Conservation (phyloP, 2,113 vertebrate species). For the Trinectes maculatus region DNA sequence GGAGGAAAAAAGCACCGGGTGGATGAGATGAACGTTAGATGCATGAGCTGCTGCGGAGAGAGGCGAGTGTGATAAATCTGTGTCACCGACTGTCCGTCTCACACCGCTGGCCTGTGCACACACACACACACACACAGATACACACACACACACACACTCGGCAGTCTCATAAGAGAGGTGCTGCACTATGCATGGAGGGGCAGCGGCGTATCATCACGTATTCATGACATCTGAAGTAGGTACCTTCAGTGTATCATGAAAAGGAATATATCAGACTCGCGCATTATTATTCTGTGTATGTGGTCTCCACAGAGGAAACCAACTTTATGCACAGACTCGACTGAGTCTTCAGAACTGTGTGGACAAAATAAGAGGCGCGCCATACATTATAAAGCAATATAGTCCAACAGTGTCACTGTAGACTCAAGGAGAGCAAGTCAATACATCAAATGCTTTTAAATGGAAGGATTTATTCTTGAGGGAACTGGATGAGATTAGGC, state of each 20-base stretch:
- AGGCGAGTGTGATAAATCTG: slow-evolving; percentile 44
- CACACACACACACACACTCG: slow-evolving; percentile 77
- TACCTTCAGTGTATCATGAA: slow-evolving; percentile 12
- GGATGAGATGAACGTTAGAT: slow-evolving; percentile 34
- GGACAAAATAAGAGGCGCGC: not conserved
- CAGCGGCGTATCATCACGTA: slow-evolving; percentile 20
- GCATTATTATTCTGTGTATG: not conserved
- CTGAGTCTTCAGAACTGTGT: not conserved
- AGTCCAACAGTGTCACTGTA: too few relatives aligned
- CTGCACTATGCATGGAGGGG: slow-evolving; percentile 77
- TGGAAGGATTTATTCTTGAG: not conserved
- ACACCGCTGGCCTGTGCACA: slow-evolving; percentile 82
- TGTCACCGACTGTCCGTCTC: slow-evolving; percentile 83
- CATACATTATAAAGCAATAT: not conserved
- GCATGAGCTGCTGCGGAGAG: slow-evolving; percentile 33
- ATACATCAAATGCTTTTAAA: not conserved
- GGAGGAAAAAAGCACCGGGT: slow-evolving; percentile 12
- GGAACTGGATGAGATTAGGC: not conserved
- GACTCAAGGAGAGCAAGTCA: not conserved
- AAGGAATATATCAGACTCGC: not conserved
- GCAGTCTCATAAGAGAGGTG: slow-evolving; percentile 80
- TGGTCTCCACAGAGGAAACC: slow-evolving; percentile 1
- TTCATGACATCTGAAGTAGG: slow-evolving; percentile 24
- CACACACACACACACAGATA: slow-evolving; percentile 76
- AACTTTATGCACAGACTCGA: not conserved